Evolutionary conservation across 2,888 invertebrate species (phyloP).

Genomic region (Lymantria monacha): DNA sequence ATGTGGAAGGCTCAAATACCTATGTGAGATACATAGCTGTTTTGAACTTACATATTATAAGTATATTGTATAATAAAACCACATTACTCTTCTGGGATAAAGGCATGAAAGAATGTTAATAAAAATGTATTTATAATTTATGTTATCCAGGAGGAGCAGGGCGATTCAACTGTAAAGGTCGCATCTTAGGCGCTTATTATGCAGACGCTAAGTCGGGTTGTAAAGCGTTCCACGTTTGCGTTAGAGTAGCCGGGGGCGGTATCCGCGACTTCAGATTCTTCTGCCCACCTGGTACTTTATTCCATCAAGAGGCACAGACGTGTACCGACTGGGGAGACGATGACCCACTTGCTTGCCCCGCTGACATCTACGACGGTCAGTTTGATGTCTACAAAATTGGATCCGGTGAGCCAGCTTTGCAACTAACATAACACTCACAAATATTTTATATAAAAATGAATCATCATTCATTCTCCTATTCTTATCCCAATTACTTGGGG

Average conservation of each 20-base stretch:
- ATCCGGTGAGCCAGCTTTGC: constrained; percentile 84
- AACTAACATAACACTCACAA: constrained; percentile 61
- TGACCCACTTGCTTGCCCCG: constrained; percentile 89
- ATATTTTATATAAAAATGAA: constrained; percentile 8
- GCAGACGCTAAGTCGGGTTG: constrained; percentile 93
- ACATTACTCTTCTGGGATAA: too few species aligned
- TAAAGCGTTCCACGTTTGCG: constrained; percentile 95
- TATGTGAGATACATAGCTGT: too few species aligned
- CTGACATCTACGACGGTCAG: constrained; percentile 91
- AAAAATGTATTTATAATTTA: neutral
- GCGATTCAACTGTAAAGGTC: constrained; percentile 90
- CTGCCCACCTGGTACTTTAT: constrained; percentile 94
- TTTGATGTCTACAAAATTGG: constrained; percentile 92
- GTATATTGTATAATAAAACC: too few species aligned
- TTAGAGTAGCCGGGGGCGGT: constrained; percentile 90
- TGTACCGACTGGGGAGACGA: constrained; percentile 95
- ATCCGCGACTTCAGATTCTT: constrained; percentile 92
- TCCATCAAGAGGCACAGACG: constrained; percentile 95
- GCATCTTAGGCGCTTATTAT: constrained; percentile 94
- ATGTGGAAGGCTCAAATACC: too few species aligned
- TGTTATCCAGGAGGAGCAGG: constrained; percentile 68
- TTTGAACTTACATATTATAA: too few species aligned
- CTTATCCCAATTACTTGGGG: too few species aligned
- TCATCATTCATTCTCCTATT: too few species aligned
- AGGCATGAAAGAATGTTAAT: too few species aligned